phyloP scores from a whole-genome alignment of 2,888 invertebrate genomes.

The Hyppa rectilinea region DNA sequence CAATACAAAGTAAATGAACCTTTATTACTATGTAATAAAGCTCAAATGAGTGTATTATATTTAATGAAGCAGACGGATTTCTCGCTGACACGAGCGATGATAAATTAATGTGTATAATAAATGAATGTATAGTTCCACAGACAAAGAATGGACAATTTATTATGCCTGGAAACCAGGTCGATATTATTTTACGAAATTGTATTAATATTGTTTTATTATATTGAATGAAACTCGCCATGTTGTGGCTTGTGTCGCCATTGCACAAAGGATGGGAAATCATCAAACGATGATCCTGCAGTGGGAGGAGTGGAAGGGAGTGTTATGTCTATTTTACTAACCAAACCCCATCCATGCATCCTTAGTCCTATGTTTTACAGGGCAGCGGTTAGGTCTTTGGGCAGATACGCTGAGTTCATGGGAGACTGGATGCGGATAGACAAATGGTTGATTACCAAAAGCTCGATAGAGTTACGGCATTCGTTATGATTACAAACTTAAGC shows the following conservation, averaged over 20 bases:
- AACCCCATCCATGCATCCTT: no score
- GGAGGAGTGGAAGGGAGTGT: no score
- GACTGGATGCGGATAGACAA: neutral
- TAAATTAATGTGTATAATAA: slow-evolving; percentile 67
- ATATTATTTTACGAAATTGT: slow-evolving; percentile 51
- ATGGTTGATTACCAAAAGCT: neutral
- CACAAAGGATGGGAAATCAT: no score
- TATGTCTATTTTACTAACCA: no score
- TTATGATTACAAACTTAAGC: neutral
- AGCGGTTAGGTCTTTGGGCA: no score
- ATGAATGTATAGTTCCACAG: slow-evolving; percentile 62
- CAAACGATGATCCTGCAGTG: no score
- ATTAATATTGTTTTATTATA: slow-evolving; percentile 49
- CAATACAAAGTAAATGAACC: slow-evolving; percentile 37
- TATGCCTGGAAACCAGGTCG: slow-evolving; percentile 58
- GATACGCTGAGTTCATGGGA: no score
- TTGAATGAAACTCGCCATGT: slow-evolving; percentile 15
- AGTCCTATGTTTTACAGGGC: no score
- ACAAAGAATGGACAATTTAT: slow-evolving; percentile 64
- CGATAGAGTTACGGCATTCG: neutral
- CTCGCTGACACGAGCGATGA: slow-evolving; percentile 63
- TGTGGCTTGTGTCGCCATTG: no score
- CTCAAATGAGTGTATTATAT: slow-evolving; percentile 31
- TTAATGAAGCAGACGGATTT: slow-evolving; percentile 59
- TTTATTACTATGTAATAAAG: slow-evolving; percentile 40